Evolutionary conservation across 2,797 vertebrate genomes (phyloP), one percentile per base, ranked within the genome.

Genomic region (Leptatherina wallacei): DNA sequence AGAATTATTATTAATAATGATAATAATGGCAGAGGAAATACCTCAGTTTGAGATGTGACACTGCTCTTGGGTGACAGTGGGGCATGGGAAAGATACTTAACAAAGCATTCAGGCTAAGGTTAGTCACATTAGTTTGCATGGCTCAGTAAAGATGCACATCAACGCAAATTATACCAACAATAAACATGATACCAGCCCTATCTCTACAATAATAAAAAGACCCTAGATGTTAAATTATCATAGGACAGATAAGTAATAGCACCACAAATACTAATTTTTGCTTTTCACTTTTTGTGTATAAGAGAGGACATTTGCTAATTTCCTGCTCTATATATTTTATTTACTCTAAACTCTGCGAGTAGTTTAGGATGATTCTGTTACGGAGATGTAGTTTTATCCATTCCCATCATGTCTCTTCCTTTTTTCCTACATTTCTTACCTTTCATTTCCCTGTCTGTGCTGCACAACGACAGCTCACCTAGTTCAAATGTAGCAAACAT

Each of bases 1-100:
- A 77, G 81, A 91, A 83, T 85, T 87, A 85, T 87, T 87, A 89
- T 88, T 88, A 89, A 88, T 85, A 92, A 89, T 84, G 74, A 88
- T 88, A 86, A 83, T 89, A 89, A 87, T 68, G 74, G 77, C 61
- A 65, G 79, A 88, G 87, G 81, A 90, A 92, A 90, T 90, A 87
- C 87, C 81, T 84, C 57, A 22, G 69, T 44, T 67, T 67, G 81
- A 81, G 83, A 90, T 67, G 73, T 82, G 86, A 85, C 73, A 69
- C 55, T 82, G 77, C 76, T 71, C 70, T 61, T 61, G 75, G 80
- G 83, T 75, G 84, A 87, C 82, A 86, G 60, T 71, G 62, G 87
- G 77, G 88, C 91, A 88, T 93, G 92, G 89, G 89, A 93, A 93
- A 83, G 60, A 88, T 82, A 36, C 49, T 27, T 42, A 80, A 82